phyloP scores from a whole-genome alignment of 2,888 invertebrate genomes.

The Drosophila colorata region DNA sequence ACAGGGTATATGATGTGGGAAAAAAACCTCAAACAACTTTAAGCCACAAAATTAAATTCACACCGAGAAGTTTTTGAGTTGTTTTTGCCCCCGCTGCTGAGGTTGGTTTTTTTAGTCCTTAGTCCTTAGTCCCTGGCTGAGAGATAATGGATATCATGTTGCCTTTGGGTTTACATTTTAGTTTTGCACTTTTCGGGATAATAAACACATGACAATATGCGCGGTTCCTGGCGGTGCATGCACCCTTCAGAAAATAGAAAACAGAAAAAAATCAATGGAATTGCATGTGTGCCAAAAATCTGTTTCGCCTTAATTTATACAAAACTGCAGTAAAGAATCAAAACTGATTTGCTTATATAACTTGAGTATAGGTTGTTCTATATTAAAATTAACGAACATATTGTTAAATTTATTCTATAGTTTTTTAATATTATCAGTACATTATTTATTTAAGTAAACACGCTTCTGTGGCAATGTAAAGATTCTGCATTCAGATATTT shows the following conservation, averaged over 20 bases:
- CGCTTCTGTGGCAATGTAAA: not conserved
- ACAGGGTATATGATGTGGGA: constrained; percentile 12
- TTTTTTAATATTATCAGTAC: not conserved
- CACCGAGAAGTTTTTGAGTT: constrained; percentile 44
- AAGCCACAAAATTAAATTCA: constrained; percentile 75
- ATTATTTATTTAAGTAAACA: not conserved
- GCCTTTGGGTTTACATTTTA: constrained; percentile 72
- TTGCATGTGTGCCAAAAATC: constrained; percentile 4
- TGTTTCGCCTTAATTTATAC: not conserved
- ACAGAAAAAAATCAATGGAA: constrained; percentile 2
- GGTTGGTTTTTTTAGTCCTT: constrained; percentile 36
- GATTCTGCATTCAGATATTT: not conserved
- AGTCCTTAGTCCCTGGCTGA: constrained; percentile 26
- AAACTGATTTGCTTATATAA: too few relatives aligned
- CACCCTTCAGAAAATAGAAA: constrained; percentile 31
- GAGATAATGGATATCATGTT: constrained; percentile 76
- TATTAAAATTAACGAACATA: not conserved
- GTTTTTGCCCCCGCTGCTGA: constrained; percentile 32
- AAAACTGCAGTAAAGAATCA: not conserved
- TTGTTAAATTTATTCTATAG: not conserved
- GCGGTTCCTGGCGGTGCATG: constrained; percentile 25
- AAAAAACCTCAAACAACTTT: constrained; percentile 44
- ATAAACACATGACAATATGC: constrained; percentile 74
- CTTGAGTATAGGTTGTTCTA: too few relatives aligned
- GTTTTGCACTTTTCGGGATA: constrained; percentile 71